Base-by-base conservation (phyloP, 2,113 vertebrate genomes). In the Eonycteris spelaea region DNA sequence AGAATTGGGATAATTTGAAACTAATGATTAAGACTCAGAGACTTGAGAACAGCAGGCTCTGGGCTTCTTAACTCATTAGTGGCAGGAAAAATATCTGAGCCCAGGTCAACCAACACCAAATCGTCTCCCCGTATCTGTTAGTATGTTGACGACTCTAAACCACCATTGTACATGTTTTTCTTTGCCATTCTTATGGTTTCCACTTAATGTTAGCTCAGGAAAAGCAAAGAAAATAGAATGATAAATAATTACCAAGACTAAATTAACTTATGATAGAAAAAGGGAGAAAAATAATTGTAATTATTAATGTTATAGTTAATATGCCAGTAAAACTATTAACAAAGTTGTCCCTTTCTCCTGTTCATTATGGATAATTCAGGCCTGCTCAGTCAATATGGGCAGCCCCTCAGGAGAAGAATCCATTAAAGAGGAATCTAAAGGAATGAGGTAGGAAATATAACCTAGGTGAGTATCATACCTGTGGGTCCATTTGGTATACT, bases 101-200 rank as follows among this genome's bases (percentile, higher is more conserved):
- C 18, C 19, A 43, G 22, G 21, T 75, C 63, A 86, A 11, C 4
- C 3, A 35, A 51, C 38, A 55, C 10, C 45, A 3, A 33, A 6
- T 61, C 43, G 9, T 14, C 24, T 7, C 1, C 18, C 11, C 0
- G 8, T 2, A 45, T 11, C 51, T 35, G 30, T 51, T 35, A 11
- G 6, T 19, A 11, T 51, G 21, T 26, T 86, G 28, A 19, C 28
- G 53, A 40, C 28, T 70, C 4, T 61, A 19, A 79, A 38, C 19
- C 43, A 22, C 8, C 12, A 38, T 38, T 51, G 4, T 19, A 21
- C 1, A 74, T 0, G 4, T 70, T 53, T 78, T 35, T 35, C 74
- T 53, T 48, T 35, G 13, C 4, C 13, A 22, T 33, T 33, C 15
- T 90, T 79, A 8, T 59, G 51, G 16, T 63, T 65, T 87, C 33